A percentile compares a stretch with the other conserved stretches of the same genome.
phyloP scores from a whole-genome alignment of 2,888 invertebrate species.

The Pristionchus maxplancki region DNA sequence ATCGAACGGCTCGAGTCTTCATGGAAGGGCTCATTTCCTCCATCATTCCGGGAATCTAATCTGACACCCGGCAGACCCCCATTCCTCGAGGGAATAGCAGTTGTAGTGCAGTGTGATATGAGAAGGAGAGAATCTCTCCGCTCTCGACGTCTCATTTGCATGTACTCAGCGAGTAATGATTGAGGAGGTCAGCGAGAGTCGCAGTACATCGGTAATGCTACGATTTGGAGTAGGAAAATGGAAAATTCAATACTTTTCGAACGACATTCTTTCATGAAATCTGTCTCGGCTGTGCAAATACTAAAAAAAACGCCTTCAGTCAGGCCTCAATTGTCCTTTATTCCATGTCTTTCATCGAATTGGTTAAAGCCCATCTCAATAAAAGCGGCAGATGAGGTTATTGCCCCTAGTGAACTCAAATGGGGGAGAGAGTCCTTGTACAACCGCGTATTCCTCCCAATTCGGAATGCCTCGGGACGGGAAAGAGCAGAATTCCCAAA shows the following conservation, averaged over 20 bases:
- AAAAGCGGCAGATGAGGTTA: background rate
- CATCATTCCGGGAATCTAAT: background rate
- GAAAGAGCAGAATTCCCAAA: background rate
- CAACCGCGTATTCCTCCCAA: background rate
- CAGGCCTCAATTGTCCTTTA: too few species aligned
- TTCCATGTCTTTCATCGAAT: background rate
- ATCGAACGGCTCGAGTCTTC: background rate
- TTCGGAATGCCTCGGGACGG: background rate
- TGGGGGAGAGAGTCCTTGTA: background rate
- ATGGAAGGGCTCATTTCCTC: background rate
- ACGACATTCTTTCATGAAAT: too few species aligned
- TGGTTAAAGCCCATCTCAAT: background rate
- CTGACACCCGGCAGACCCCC: background rate
- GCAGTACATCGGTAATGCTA: background rate
- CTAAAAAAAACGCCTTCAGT: too few species aligned
- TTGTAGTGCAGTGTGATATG: background rate
- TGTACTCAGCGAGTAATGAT: constrained; percentile 40
- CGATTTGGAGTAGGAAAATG: too few species aligned
- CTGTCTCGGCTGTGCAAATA: too few species aligned
- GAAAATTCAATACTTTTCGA: too few species aligned
- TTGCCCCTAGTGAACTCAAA: background rate
- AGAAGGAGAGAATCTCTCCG: background rate
- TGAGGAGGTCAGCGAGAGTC: constrained; percentile 1
- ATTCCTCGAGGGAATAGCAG: constrained; percentile 24
- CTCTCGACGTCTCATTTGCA: constrained; percentile 45